phyloP scores from a whole-genome alignment of 2,113 vertebrate genomes.

The Thermophis baileyi region DNA sequence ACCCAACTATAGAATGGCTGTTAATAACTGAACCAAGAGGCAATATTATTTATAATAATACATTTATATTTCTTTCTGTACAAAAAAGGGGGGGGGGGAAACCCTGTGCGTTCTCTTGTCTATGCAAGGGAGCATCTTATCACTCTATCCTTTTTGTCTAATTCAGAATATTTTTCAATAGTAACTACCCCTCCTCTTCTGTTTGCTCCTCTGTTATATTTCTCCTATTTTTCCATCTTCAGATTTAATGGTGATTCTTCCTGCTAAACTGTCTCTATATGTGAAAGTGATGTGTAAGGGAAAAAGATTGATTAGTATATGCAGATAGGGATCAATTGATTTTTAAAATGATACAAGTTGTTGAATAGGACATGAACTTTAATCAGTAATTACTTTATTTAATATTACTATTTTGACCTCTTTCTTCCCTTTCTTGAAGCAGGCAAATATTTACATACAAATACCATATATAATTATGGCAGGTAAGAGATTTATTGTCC shows the following conservation, averaged over 20 bases:
- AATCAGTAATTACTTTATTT: background rate
- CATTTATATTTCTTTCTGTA: background rate
- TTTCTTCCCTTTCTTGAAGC: background rate
- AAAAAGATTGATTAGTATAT: background rate
- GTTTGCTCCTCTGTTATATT: background rate
- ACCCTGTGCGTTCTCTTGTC: background rate
- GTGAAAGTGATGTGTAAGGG: background rate
- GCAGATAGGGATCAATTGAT: background rate
- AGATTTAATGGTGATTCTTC: background rate
- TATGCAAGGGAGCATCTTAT: background rate
- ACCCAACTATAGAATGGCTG: background rate
- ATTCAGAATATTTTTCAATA: background rate
- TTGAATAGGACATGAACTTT: background rate
- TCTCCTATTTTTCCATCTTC: background rate
- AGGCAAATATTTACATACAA: background rate
- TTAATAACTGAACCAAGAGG: background rate
- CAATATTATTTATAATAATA: background rate
- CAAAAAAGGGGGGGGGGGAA: rapidly evolving
- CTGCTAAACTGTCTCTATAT: background rate
- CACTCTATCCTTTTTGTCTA: background rate
- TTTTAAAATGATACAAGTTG: background rate
- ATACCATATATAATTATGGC: background rate
- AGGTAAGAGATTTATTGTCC: background rate
- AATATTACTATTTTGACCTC: background rate
- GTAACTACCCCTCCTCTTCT: background rate